phyloP scores from a whole-genome alignment of 2,113 vertebrate genomes.

The Nerophis lumbriciformis region DNA sequence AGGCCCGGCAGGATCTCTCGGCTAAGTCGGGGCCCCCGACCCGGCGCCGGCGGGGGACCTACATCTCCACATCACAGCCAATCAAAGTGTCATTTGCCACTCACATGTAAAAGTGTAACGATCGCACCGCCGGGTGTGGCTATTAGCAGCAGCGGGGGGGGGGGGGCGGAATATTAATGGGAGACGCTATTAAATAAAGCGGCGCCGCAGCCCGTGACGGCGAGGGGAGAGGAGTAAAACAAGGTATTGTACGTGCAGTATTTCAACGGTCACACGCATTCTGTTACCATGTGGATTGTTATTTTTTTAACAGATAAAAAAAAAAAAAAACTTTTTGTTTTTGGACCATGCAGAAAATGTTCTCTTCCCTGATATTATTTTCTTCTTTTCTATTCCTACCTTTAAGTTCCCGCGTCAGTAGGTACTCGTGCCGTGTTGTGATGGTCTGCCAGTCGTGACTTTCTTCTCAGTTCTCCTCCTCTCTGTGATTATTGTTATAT shows the following conservation, averaged over 20 bases:
- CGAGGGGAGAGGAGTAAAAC: slow-evolving; percentile 52
- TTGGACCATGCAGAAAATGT: slow-evolving; percentile 80
- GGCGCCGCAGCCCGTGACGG: slow-evolving; percentile 31
- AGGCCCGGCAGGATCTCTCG: slow-evolving; percentile 90
- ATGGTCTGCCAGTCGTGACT: slow-evolving; percentile 95
- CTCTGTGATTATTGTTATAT: slow-evolving; percentile 90
- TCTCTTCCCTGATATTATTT: slow-evolving; percentile 72
- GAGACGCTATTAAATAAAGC: slow-evolving; percentile 90
- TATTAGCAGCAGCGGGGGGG: slow-evolving; percentile 97
- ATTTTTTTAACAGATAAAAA: slow-evolving; percentile 55
- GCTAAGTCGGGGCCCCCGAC: slow-evolving; percentile 96
- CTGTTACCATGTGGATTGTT: slow-evolving; percentile 79
- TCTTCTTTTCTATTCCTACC: slow-evolving; percentile 68
- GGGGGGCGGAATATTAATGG: slow-evolving; percentile 94
- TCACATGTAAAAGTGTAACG: slow-evolving; percentile 99
- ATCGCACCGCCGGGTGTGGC: slow-evolving; percentile 99
- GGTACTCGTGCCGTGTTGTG: slow-evolving; percentile 98
- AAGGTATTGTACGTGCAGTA: slow-evolving; percentile 99
- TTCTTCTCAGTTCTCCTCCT: slow-evolving; percentile 67
- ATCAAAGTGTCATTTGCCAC: slow-evolving; percentile 99
- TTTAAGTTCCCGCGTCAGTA: slow-evolving; percentile 75
- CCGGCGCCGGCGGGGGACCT: slow-evolving; percentile 92
- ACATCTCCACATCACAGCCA: slow-evolving; percentile 99
- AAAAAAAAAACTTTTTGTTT: slow-evolving; percentile 70
- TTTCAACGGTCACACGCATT: slow-evolving; percentile 93